Conservation (phyloP, 1,140 invertebrate genomes). For the Neomicropteryx cornuta region DNA sequence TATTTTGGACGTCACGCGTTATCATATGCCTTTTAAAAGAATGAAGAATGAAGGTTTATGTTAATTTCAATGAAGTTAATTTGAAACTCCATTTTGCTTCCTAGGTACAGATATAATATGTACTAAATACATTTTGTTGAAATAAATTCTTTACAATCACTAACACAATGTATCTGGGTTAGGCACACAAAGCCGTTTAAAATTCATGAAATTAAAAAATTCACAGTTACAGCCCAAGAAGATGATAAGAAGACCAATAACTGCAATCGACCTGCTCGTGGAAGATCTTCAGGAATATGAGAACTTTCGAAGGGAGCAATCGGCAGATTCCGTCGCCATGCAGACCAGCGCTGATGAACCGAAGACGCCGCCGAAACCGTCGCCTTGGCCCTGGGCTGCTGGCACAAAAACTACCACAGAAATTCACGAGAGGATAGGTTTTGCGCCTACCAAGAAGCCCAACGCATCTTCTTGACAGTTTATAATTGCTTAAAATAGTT, state of each 20-base stretch:
- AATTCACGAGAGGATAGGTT: slow-evolving; percentile 59
- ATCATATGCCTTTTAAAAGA: no score
- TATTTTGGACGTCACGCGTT: no score
- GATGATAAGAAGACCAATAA: slow-evolving; percentile 68
- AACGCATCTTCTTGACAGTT: no score
- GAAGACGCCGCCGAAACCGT: slow-evolving; percentile 27
- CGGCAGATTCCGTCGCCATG: slow-evolving; percentile 28
- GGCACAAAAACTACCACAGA: slow-evolving; percentile 43
- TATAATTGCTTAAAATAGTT: no score
- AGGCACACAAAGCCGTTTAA: slow-evolving; percentile 1
- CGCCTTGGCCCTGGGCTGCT: slow-evolving; percentile 30
- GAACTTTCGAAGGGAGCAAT: slow-evolving; percentile 36
- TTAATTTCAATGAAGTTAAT: slow-evolving; percentile 14
- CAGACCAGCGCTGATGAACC: slow-evolving; percentile 41
- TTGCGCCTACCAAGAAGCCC: slow-evolving; percentile 18
- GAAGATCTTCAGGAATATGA: slow-evolving; percentile 69
- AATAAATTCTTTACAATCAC: background rate
- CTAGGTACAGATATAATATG: background rate
- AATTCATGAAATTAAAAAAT: slow-evolving; percentile 1
- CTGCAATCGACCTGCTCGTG: slow-evolving; percentile 62
- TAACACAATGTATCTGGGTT: no score
- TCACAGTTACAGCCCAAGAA: slow-evolving; percentile 9
- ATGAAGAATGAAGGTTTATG: slow-evolving; percentile 16
- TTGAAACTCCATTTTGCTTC: slow-evolving; percentile 11
- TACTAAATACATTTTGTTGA: background rate